Evolutionary conservation across 2,797 vertebrate genomes (phyloP).

Genomic region (Centropyge bicolor): DNA sequence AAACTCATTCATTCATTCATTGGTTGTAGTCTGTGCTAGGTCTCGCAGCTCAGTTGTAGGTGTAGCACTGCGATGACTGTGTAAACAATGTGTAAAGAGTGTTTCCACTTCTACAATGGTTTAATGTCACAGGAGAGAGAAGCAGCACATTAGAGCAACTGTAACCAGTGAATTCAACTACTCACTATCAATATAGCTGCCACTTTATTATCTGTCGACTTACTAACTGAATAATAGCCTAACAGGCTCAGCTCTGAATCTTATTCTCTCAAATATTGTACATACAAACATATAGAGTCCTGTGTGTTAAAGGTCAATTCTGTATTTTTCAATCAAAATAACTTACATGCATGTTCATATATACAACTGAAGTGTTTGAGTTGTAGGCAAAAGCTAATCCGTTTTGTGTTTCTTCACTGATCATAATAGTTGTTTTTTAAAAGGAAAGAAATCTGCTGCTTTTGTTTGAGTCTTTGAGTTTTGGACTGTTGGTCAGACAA

Average conservation of each 20-base stretch:
- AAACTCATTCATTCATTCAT: neutral
- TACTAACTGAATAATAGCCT: neutral
- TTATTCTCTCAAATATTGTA: neutral
- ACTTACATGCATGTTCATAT: neutral
- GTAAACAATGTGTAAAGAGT: conserved; percentile 27
- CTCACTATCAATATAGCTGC: neutral
- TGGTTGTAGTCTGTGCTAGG: neutral
- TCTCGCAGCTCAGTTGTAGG: conserved; percentile 20
- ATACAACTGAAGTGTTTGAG: neutral
- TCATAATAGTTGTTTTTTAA: no score
- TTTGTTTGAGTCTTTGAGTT: neutral
- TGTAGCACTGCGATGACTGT: neutral
- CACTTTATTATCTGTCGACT: neutral
- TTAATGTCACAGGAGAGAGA: neutral
- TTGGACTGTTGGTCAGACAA: neutral
- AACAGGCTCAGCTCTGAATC: no score
- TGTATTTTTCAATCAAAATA: neutral
- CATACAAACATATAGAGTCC: neutral
- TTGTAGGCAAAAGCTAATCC: no score
- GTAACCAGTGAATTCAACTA: neutral
- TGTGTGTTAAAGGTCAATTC: neutral
- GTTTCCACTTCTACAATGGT: neutral
- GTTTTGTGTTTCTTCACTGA: no score
- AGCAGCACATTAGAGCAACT: neutral
- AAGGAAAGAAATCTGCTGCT: neutral